These are phyloP conservation scores for Rynchops niger DNA, from an alignment of 2,113 vertebrate species.

Conservation along the genomic window DNA sequence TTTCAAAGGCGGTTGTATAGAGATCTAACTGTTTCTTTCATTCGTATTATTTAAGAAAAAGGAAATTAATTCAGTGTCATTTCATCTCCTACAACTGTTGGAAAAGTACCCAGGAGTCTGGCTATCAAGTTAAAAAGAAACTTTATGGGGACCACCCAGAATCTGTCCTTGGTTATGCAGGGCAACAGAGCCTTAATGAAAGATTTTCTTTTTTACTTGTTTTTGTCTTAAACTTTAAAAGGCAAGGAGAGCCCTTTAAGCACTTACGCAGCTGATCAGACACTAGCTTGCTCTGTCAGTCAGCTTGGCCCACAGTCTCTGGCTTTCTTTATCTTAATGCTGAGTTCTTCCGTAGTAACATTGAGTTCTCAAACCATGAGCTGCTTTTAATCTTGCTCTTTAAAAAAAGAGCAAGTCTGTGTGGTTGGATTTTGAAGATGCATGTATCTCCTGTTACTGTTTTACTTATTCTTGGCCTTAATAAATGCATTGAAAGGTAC, in stretches of 20 bases:
- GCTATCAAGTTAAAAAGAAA: slow-evolving; percentile 48
- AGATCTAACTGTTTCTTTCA: neutral
- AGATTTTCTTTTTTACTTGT: neutral
- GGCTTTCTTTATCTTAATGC: neutral
- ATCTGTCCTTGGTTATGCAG: neutral
- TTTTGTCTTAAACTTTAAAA: slow-evolving; percentile 28
- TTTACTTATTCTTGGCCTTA: neutral
- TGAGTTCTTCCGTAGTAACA: neutral
- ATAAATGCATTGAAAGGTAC: neutral
- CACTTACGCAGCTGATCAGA: neutral
- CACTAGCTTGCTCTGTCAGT: neutral
- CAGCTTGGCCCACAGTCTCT: neutral
- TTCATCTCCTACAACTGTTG: slow-evolving; percentile 13
- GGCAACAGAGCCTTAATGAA: neutral
- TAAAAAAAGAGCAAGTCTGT: neutral
- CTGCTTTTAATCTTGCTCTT: neutral
- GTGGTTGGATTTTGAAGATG: neutral
- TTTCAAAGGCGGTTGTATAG: neutral
- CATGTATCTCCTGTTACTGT: neutral
- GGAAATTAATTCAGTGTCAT: neutral
- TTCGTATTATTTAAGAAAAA: neutral
- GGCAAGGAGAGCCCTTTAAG: neutral
- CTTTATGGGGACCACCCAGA: slow-evolving; percentile 27
- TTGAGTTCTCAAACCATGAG: neutral
- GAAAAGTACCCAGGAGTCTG: neutral